These are phyloP conservation scores for Bombyx mandarina DNA, from an alignment of 1,140 invertebrate species.

Conservation along the genomic window DNA sequence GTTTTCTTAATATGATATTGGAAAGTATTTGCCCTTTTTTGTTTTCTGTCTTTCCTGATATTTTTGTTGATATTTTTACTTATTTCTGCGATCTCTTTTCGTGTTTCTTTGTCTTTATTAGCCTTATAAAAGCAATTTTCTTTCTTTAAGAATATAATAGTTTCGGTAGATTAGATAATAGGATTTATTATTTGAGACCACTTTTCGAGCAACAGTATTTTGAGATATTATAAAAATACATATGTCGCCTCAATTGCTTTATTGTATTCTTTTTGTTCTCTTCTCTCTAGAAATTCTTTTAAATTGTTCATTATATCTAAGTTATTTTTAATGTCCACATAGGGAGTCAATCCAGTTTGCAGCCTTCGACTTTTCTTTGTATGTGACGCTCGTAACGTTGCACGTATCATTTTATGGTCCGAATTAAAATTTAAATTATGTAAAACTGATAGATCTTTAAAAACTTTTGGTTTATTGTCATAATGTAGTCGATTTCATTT, in stretches of 20 bases:
- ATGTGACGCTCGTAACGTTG: conserved; percentile 13
- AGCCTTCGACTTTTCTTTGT: too few relatives aligned
- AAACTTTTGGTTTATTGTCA: conserved; percentile 11
- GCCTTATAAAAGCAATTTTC: conserved; percentile 13
- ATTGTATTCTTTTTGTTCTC: conserved; percentile 6
- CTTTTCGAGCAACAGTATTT: conserved; percentile 9
- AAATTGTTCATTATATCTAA: conserved; percentile 4
- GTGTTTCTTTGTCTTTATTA: conserved; percentile 14
- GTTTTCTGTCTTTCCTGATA: conserved; percentile 17
- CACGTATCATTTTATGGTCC: too few relatives aligned
- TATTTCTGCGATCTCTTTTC: conserved; percentile 18
- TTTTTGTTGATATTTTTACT: conserved; percentile 23
- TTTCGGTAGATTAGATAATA: conserved; percentile 10
- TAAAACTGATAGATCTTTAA: conserved; percentile 12
- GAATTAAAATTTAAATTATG: conserved; percentile 16
- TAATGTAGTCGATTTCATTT: conserved; percentile 19
- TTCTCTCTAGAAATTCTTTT: conserved; percentile 7
- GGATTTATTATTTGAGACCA: conserved; percentile 6
- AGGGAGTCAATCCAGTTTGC: not conserved
- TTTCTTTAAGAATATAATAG: conserved; percentile 13
- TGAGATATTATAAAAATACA: conserved; percentile 12
- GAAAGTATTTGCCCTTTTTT: conserved; percentile 11
- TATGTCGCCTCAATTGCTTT: conserved; percentile 7
- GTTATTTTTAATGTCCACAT: conserved; percentile 4
- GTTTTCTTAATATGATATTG: conserved; percentile 16